Base-by-base conservation (phyloP, 2,113 vertebrate species). In the Stegastes partitus region DNA sequence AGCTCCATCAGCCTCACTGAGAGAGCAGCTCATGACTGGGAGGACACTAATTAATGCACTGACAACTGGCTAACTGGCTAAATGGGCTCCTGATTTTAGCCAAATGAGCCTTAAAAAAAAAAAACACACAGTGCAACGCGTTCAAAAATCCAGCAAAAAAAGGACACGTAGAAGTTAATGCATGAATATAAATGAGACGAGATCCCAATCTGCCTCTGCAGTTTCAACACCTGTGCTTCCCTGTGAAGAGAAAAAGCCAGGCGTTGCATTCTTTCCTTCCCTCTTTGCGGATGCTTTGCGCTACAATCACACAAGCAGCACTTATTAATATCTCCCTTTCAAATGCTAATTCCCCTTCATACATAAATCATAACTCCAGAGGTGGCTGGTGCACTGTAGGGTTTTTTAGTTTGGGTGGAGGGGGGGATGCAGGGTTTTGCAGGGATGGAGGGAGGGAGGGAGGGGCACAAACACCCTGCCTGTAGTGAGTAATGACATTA, bases 321-420 rank as follows among this genome's bases (percentile, higher is more conserved):
- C 80, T 92, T 93, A 93, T 94, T 92, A 93, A 92, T 88, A 93
- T 89, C 75, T 76, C 81, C 50, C 92, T 94, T 94, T 94, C 87
- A 94, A 93, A 94, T 93, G 93, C 90, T 87, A 94, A 94, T 94
- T 87, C 45, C 3, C 42, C 68, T 81, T 92, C 87, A 94, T 94
- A 76, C 91, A 95, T 95, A 92, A 94, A 92, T 91, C 90, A 95
- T 93, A 89, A 87, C 81, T 91, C 79, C 68, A 72, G 86, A 88
- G 89, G 76, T 89, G 82, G 81, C 68, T 88, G 67, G 28, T 83
- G 57, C 37, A 66, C 57, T 57, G 54, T 11, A 76, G 56, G 67
- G 28, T 56, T 79, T 77, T 82, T 65, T 64, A 77, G 82, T 86
- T n/a, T n/a, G 67, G 64, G 54, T 79, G 45, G 22, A 34, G 50